A percentile compares a stretch with the other conserved stretches of the same genome.
Evolutionary conservation across 2,888 invertebrate genomes (phyloP).

Genomic region (Cryptocheilus praepositus): DNA sequence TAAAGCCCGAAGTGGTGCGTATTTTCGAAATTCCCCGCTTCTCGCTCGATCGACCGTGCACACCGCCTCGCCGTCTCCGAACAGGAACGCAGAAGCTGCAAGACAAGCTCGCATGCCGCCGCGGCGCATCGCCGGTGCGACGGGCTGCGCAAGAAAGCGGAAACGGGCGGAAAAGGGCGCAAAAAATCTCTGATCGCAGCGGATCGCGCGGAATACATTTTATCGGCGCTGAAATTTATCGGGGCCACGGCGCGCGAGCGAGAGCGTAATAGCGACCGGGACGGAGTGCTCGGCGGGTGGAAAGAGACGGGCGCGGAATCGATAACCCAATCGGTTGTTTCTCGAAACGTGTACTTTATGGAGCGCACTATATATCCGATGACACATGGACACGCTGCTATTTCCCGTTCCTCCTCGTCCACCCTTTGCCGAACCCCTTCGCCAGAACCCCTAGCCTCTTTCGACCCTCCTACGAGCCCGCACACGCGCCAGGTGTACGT

Average conservation of each 20-base stretch:
- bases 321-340: conserved; percentile 32
- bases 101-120: no score
- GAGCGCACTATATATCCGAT: conserved; percentile 27
- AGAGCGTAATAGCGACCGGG: no score
- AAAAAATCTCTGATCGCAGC: not conserved
- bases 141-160: no score
- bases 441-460: not conserved
- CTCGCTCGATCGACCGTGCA: no score
- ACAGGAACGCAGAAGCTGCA: no score
- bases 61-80: no score
- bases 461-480: no score
- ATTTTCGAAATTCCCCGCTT: no score
- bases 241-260: not conserved
- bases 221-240: conserved; percentile 7
- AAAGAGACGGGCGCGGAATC: conserved; percentile 16
- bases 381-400: conserved; percentile 28
- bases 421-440: not conserved
- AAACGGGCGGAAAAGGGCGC: no score
- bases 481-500: conserved; percentile 18
- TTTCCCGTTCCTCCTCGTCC: not conserved
- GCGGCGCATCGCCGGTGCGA: no score
- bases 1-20: no score
- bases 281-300: no score
- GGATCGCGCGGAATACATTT: conserved; percentile 7
- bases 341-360: conserved; percentile 30